phyloP scores from a whole-genome alignment of 2,888 invertebrate genomes.

The Prosapia bicincta region DNA sequence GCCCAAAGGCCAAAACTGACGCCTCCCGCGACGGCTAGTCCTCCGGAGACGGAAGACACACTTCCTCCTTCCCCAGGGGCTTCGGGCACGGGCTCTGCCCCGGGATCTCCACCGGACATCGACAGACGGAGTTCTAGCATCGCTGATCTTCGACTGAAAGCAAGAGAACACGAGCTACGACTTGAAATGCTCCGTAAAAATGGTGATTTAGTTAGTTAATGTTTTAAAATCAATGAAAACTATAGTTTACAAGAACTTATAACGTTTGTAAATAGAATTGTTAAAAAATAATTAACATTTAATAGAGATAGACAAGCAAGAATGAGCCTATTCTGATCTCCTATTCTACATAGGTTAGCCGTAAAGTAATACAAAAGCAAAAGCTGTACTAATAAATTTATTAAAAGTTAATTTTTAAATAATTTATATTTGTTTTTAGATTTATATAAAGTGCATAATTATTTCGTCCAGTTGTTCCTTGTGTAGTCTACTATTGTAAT shows the following conservation, averaged over 20 bases:
- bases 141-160: constrained; percentile 80
- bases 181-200: constrained; percentile 29
- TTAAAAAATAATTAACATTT: not conserved
- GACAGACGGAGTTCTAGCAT: constrained; percentile 84
- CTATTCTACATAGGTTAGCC: too few relatives aligned
- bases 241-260: not conserved
- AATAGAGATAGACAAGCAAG: not conserved
- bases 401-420: too few relatives aligned
- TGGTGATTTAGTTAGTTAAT: constrained; percentile 32
- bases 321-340: too few relatives aligned
- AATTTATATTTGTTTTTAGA: too few relatives aligned
- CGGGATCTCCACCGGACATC: constrained; percentile 58
- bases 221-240: not conserved
- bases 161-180: constrained; percentile 69
- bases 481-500: too few relatives aligned
- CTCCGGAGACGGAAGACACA: constrained; percentile 53
- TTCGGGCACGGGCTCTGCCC: constrained; percentile 42
- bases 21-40: constrained; percentile 49
- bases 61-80: constrained; percentile 46
- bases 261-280: not conserved
- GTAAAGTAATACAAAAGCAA: too few relatives aligned
- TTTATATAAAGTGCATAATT: too few relatives aligned
- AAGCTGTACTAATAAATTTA: too few relatives aligned
- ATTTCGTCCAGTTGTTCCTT: too few relatives aligned
- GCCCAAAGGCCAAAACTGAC: constrained; percentile 49